Conservation (phyloP, 2,888 invertebrate genomes). For the Ametastegia equiseti region DNA sequence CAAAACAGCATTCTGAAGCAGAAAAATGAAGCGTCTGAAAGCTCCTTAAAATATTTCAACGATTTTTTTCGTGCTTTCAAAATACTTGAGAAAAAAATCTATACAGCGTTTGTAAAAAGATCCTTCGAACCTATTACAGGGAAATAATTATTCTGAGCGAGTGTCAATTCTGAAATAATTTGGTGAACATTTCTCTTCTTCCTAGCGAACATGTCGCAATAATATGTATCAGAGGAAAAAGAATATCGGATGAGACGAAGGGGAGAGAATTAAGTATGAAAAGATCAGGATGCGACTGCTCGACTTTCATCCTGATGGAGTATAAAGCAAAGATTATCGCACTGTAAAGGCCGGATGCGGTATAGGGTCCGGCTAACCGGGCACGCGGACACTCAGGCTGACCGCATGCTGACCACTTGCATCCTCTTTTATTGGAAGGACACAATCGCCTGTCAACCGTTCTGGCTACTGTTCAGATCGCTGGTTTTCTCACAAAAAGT, state of each 20-base stretch:
- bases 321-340: not conserved
- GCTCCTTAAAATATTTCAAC: too few relatives aligned
- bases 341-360: slow-evolving; percentile 30
- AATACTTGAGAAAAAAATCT: too few relatives aligned
- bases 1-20: too few relatives aligned
- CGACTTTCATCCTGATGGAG: slow-evolving; percentile 3
- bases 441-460: slow-evolving; percentile 23
- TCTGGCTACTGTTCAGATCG: slow-evolving; percentile 12
- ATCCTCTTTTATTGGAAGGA: slow-evolving; percentile 33
- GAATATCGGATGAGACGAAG: not conserved
- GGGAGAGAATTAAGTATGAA: not conserved
- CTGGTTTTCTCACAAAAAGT: not conserved
- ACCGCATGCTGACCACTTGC: slow-evolving; percentile 32
- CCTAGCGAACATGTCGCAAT: not conserved
- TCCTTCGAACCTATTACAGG: too few relatives aligned
- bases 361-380: not conserved
- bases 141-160: too few relatives aligned
- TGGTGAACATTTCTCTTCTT: not conserved
- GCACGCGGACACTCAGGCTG: slow-evolving; percentile 15
- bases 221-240: not conserved
- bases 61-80: too few relatives aligned
- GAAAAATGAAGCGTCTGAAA: too few relatives aligned
- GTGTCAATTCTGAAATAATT: not conserved
- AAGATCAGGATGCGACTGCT: not conserved
- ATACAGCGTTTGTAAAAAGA: too few relatives aligned